phyloP scores from a whole-genome alignment of 2,797 vertebrate species.

The Meda fulgida region DNA sequence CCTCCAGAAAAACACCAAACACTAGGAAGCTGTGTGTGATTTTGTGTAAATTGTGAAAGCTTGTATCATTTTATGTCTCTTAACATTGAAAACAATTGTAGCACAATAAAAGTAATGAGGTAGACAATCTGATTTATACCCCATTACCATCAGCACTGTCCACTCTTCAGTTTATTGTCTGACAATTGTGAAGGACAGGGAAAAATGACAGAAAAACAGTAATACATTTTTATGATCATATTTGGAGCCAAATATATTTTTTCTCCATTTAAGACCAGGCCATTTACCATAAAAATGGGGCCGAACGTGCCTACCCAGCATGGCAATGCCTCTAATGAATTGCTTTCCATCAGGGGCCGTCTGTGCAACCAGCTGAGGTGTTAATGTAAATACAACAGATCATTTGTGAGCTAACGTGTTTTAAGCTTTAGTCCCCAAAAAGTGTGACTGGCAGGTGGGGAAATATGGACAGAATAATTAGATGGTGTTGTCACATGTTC shows the following conservation, averaged over 20 bases:
- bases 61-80: conserved; percentile 60
- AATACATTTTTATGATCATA: conserved; percentile 18
- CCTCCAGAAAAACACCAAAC: conserved; percentile 22
- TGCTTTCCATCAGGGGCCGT: conserved; percentile 74
- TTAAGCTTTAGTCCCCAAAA: conserved; percentile 79
- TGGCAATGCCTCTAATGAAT: conserved; percentile 76
- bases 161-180: background rate
- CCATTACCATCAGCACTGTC: conserved; percentile 62
- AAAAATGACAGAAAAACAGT: background rate
- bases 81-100: conserved; percentile 62
- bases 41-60: background rate
- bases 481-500: conserved; percentile 72
- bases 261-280: conserved; percentile 35
- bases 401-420: conserved; percentile 83
- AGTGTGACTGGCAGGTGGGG: conserved; percentile 83
- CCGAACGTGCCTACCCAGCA: conserved; percentile 54
- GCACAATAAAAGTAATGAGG: conserved; percentile 70
- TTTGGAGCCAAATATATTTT: conserved; percentile 42
- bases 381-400: conserved; percentile 87
- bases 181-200: conserved; percentile 3
- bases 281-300: conserved; percentile 46
- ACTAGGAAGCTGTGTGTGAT: background rate
- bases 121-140: conserved; percentile 67
- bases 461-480: conserved; percentile 81
- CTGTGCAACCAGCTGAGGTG: conserved; percentile 84